Evolutionary conservation across 2,113 vertebrate species (phyloP), one percentile per base, ranked within the genome.

Genomic region (Chascanopsetta lugubris): DNA sequence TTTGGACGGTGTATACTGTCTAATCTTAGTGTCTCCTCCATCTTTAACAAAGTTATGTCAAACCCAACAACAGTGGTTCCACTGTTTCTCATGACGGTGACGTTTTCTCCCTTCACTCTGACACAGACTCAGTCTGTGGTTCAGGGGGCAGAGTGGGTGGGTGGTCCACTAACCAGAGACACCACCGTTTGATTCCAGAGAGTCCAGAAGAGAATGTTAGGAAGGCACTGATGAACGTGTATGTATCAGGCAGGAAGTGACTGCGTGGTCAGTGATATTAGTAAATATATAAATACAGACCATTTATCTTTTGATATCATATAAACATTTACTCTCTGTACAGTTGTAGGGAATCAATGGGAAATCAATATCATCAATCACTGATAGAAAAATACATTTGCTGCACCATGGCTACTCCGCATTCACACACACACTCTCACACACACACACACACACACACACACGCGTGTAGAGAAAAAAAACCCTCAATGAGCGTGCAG

Each of bases 341-440:
- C 75, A 78, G 69, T 46, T 32, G 6, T 45, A 59, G 73, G 67
- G 55, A 81, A 80, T 75, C 65, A 50, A 63, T 70, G 48, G 32
- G 72, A 68, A 71, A 70, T 77, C 49, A 78, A 76, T 64, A 45
- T 53, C 20, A 69, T 74, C 18, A 50, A 25, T 71, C 57, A 75
- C 47, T 53, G 38, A 79, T 91, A 91, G 51, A 90, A 91, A 90
- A 91, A 91, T 91, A 90, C 74, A 24, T 87, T 69, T 90, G 69
- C 60, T 72, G 82, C 81, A 88, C 74, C 74, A 61, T 74, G 34
- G 57, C 76, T 55, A 84, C 64, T 75, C 45, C 27, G 70, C 77
- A 85, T 36, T 61, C 75, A 5, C 53, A 85, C 71, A 69, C 61
- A 82, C 20, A 72, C 38, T 61, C n/a, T n/a, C 32, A 69, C 59